Conservation (phyloP, 1,140 invertebrate species). For the Nasonia longicornis region DNA sequence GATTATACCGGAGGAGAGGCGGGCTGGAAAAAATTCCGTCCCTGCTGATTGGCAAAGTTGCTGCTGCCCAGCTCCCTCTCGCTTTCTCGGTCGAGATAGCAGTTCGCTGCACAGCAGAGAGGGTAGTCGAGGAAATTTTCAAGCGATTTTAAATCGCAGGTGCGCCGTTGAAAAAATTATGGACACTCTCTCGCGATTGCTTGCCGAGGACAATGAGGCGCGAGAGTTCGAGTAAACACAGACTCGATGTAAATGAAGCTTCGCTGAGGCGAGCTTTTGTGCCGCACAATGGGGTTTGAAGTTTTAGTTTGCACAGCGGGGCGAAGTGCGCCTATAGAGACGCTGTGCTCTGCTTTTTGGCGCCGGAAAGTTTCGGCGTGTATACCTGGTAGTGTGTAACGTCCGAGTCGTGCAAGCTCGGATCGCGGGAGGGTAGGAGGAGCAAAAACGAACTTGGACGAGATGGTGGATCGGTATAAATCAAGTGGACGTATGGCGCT, state of each 20-base stretch:
- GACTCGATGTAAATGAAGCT: conserved; percentile 4
- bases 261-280: neutral
- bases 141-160: neutral
- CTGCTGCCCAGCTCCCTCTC: neutral
- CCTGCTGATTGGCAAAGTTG: conserved; percentile 34
- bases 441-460: neutral
- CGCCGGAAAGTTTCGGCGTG: neutral
- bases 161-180: neutral
- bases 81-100: too few relatives aligned
- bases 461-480: neutral
- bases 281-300: neutral
- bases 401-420: too few relatives aligned
- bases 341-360: neutral
- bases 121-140: neutral
- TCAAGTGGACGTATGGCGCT: neutral
- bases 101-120: too few relatives aligned
- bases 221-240: neutral
- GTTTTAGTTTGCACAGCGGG: conserved; percentile 7
- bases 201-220: neutral
- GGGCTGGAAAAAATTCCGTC: conserved; percentile 17
- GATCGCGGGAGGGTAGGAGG: too few relatives aligned
- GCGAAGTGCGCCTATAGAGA: neutral
- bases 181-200: neutral
- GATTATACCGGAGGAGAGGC: neutral
- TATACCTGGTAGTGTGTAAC: neutral